Conservation (phyloP, 2,888 invertebrate species). For the Drosophila kokeensis region DNA sequence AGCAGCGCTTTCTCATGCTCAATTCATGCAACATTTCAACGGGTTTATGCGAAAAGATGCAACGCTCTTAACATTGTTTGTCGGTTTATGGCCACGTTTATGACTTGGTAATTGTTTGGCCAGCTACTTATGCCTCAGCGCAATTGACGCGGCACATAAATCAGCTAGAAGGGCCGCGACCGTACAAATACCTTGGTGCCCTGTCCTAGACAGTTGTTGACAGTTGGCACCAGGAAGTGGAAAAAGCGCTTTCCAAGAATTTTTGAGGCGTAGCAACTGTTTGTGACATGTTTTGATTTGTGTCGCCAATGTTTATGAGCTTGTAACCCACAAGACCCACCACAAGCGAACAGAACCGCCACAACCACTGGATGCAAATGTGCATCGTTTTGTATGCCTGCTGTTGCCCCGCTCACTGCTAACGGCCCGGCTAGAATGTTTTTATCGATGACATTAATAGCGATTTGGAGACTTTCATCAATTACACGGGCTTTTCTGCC, state of each 20-base stretch:
- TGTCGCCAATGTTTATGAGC: slow-evolving; percentile 79
- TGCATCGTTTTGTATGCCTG: slow-evolving; percentile 23
- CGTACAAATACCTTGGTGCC: slow-evolving; percentile 13
- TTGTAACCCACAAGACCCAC: slow-evolving; percentile 54
- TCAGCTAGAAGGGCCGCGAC: slow-evolving; percentile 46
- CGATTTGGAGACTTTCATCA: slow-evolving; percentile 79
- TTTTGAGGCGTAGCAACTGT: slow-evolving; percentile 80
- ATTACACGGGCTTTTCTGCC: slow-evolving; percentile 59
- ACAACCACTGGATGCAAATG: slow-evolving; percentile 47
- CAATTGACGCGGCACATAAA: slow-evolving; percentile 70
- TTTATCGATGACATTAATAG: slow-evolving; percentile 81
- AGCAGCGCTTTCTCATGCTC: slow-evolving; percentile 18
- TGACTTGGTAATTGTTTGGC: slow-evolving; percentile 60
- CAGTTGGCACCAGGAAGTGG: slow-evolving; percentile 73
- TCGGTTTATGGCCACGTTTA: slow-evolving; percentile 47
- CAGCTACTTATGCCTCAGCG: slow-evolving; percentile 56
- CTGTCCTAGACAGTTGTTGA: slow-evolving; percentile 46
- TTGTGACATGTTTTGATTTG: slow-evolving; percentile 80
- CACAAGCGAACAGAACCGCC: slow-evolving; percentile 1
- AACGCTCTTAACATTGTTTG: slow-evolving; percentile 37
- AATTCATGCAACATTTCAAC: slow-evolving; percentile 12
- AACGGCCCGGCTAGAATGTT: slow-evolving; percentile 46
- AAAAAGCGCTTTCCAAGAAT: slow-evolving; percentile 70
- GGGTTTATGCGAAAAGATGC: slow-evolving; percentile 24
- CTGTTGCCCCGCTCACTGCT: slow-evolving; percentile 23